Evolutionary conservation across 2,113 vertebrate genomes (phyloP).

Genomic region (Petromus typicus): DNA sequence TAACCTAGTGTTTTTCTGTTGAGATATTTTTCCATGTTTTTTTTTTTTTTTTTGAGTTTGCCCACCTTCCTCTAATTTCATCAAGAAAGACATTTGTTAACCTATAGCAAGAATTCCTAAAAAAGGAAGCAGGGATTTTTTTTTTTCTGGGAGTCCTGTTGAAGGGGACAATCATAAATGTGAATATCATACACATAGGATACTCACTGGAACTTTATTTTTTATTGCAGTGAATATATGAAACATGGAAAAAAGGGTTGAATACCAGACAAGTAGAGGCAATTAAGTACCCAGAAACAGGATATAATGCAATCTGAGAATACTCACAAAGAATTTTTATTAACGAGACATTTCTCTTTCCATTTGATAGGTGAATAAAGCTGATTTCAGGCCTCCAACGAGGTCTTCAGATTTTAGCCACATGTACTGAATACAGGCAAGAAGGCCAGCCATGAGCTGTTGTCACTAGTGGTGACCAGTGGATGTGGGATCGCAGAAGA

Average conservation of each 20-base stretch:
- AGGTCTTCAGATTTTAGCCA: slow-evolving; percentile 17
- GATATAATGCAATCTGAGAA: slow-evolving; percentile 37
- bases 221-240: neutral
- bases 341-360: slow-evolving; percentile 21
- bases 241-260: slow-evolving; percentile 1
- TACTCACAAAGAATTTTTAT: slow-evolving; percentile 28
- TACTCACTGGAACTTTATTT: slow-evolving; percentile 38
- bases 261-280: slow-evolving; percentile 43
- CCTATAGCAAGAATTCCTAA: neutral
- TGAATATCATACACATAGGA: neutral
- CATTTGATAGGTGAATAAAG: slow-evolving; percentile 16
- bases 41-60: neutral
- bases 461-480: neutral
- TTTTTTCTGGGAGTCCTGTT: neutral
- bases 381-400: neutral
- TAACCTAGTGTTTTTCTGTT: neutral
- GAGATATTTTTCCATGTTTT: slow-evolving; percentile 41
- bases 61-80: neutral
- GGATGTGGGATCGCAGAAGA: neutral
- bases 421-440: neutral
- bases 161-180: neutral
- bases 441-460: neutral
- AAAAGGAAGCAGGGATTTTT: neutral
- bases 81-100: slow-evolving; percentile 39
- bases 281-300: neutral